phyloP scores from a whole-genome alignment of 2,888 invertebrate species.

The Brachypalpus laphriformis region DNA sequence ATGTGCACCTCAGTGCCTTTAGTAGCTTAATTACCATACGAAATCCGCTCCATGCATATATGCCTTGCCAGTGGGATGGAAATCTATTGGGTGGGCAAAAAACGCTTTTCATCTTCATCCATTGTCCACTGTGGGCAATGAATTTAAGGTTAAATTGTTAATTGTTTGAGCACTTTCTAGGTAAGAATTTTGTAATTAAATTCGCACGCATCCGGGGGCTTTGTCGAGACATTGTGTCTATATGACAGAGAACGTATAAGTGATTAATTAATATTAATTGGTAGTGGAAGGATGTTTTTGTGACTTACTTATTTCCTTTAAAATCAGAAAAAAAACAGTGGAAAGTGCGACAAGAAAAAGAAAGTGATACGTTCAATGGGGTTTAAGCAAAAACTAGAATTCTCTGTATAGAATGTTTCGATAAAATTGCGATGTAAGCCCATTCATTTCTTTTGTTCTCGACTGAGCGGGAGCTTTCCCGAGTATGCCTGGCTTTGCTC shows the following conservation, averaged over 20 bases:
- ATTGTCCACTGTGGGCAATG: slow-evolving; percentile 8
- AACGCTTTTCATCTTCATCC: not conserved
- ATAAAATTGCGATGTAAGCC: no score
- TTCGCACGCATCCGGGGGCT: slow-evolving; percentile 6
- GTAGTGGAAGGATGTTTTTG: slow-evolving; percentile 6
- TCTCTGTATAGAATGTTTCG: no score
- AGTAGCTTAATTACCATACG: slow-evolving; percentile 47
- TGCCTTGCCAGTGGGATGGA: not conserved
- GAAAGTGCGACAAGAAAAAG: not conserved
- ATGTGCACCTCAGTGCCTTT: slow-evolving; percentile 24
- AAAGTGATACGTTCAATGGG: not conserved
- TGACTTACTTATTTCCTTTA: not conserved
- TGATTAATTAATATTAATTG: slow-evolving; percentile 56
- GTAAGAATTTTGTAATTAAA: slow-evolving; percentile 44
- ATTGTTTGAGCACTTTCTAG: slow-evolving; percentile 55
- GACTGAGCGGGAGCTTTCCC: no score
- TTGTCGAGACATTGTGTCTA: not conserved
- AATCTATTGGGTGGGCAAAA: slow-evolving; percentile 3
- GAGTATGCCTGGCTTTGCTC: no score
- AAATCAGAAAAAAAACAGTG: not conserved
- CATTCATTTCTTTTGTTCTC: no score
- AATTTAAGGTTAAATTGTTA: slow-evolving; percentile 40
- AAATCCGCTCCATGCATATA: slow-evolving; percentile 26
- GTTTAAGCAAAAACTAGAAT: no score
- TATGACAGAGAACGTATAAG: not conserved